Evolutionary conservation across 37 sponge, comb jelly and placozoan genomes (phyloP), one percentile per base, ranked within the genome.

Genomic region (Spongia lamella): DNA sequence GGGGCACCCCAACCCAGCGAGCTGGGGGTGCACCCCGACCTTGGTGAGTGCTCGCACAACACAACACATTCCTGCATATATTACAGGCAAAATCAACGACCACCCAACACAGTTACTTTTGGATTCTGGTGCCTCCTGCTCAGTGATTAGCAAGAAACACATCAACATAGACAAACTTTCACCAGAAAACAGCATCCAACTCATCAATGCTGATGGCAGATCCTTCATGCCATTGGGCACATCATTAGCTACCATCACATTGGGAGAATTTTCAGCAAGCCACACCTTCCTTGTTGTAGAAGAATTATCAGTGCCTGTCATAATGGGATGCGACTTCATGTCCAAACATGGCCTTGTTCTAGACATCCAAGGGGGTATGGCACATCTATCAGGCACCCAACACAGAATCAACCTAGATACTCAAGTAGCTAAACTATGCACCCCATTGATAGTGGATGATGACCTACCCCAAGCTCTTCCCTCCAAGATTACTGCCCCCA

Each of bases 141-240:
- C 64, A 63, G 64, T 63, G 4, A 7, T 63, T 4, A 2, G 4
- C 32, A 31, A 7, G 33, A 35, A 63, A 31, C 32, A 63, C 32
- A 35, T 63, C 3, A 3, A 19, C 19, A 31, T 35, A 1, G 31
- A 5, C 32, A 9, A 63, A 2, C 31, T 63, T 4, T 4, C 19
- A 3, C 32, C 64, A 2, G 32, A 9, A 35, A 5, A 35, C 3
- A 31, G 34, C 3, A 30, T 3, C 20, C 29, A 7, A 4, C 26
- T 63, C 20, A 35, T 63, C 3, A 63, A 63, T 63, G 64, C 64
- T 34, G 64, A 63, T 63, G 64, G 64, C 64, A 63, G 64, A 9
- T 31, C 6, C 20, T 30, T 63, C 3, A 4, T 35, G 19, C 32
- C 64, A 25, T 20, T 30, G 33, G 64, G 64, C 6, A 4, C 32